Conservation (phyloP, 1,140 invertebrate genomes). For the Nephotettix cincticeps region DNA sequence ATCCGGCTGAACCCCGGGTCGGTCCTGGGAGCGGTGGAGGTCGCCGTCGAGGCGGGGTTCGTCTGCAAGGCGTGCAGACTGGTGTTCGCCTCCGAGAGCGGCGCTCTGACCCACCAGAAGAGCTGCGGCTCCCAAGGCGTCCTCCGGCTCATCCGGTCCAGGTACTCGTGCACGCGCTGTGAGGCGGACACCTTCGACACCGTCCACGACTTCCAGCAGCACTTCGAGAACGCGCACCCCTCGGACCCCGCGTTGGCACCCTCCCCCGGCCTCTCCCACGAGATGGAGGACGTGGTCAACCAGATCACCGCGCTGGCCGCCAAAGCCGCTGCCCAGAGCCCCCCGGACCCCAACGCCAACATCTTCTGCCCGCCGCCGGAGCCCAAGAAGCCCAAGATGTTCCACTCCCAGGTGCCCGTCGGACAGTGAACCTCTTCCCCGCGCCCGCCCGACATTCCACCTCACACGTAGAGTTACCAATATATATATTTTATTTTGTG, state of each 20-base stretch:
- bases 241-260: slow-evolving; percentile 38
- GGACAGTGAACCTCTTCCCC: slow-evolving; percentile 29
- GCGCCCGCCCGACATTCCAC: background rate
- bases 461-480: slow-evolving; percentile 11
- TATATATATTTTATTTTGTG: slow-evolving; percentile 29
- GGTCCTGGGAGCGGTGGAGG: slow-evolving; percentile 49
- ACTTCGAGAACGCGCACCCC: slow-evolving; percentile 49
- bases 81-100: slow-evolving; percentile 64
- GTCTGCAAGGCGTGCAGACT: slow-evolving; percentile 84
- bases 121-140: slow-evolving; percentile 53
- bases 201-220: slow-evolving; percentile 58
- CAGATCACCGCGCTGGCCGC: slow-evolving; percentile 76
- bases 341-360: slow-evolving; percentile 39
- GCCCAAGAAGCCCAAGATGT: slow-evolving; percentile 32
- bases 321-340: slow-evolving; percentile 52
- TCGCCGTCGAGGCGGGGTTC: slow-evolving; percentile 56
- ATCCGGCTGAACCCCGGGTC: slow-evolving; percentile 28
- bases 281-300: slow-evolving; percentile 81
- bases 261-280: slow-evolving; percentile 61
- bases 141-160: slow-evolving; percentile 64
- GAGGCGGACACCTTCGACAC: slow-evolving; percentile 58
- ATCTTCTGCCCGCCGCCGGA: slow-evolving; percentile 36
- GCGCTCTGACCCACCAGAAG: slow-evolving; percentile 46
- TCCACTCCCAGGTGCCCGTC: slow-evolving; percentile 29
- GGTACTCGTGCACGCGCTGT: slow-evolving; percentile 70